Evolutionary conservation across 2,888 invertebrate genomes (phyloP).

Genomic region (Elegia similella): DNA sequence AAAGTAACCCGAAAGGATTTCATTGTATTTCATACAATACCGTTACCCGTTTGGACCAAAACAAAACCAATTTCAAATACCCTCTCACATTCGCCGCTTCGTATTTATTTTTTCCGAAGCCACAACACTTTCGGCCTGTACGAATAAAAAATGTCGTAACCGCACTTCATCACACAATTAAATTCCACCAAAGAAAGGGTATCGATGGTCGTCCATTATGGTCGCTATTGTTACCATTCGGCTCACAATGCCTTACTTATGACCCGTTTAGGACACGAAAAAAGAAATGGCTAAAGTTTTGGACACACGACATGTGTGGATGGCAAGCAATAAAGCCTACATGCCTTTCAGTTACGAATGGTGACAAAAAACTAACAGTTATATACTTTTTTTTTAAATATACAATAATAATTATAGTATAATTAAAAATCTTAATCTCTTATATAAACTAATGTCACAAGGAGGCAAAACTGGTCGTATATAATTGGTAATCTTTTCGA

Average conservation of each 20-base stretch:
- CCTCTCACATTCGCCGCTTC: slow-evolving; percentile 13
- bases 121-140: slow-evolving; percentile 21
- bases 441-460: no score
- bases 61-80: slow-evolving; percentile 11
- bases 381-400: no score
- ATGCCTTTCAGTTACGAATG: no score
- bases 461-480: no score
- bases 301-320: slow-evolving; percentile 35
- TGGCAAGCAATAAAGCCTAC: slow-evolving; percentile 9
- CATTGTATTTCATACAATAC: slow-evolving; percentile 10
- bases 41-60: slow-evolving; percentile 5
- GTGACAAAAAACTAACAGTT: no score
- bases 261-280: slow-evolving; percentile 75
- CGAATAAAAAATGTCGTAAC: slow-evolving; percentile 69
- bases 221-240: slow-evolving; percentile 74
- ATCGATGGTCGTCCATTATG: slow-evolving; percentile 76
- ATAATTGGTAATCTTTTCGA: no score
- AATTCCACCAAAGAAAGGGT: slow-evolving; percentile 76
- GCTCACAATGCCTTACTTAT: slow-evolving; percentile 77
- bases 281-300: slow-evolving; percentile 66
- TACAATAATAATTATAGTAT: no score
- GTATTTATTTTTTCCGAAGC: slow-evolving; percentile 11
- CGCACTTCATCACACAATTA: slow-evolving; percentile 81
- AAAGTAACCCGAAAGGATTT: slow-evolving; percentile 17
- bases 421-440: no score